These are phyloP conservation scores for Zaprionus tsacasi DNA, from an alignment of 1,140 invertebrate genomes.

Conservation along the genomic window DNA sequence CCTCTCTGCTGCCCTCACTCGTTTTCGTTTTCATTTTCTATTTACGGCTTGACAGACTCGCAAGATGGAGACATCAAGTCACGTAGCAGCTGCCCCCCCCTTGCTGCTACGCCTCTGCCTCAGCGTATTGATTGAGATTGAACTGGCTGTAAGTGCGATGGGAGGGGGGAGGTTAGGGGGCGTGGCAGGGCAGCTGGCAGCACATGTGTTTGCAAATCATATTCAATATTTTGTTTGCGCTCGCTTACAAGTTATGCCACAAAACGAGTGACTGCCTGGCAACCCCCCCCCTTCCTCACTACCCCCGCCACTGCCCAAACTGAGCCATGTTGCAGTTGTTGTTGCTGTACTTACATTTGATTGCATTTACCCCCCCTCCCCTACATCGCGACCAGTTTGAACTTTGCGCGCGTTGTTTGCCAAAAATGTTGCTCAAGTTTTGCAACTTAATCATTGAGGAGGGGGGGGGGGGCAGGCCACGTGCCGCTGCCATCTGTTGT, in stretches of 20 bases:
- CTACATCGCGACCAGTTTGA: not conserved
- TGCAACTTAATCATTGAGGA: conserved; percentile 70
- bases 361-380: conserved; percentile 67
- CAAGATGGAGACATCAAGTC: conserved; percentile 47
- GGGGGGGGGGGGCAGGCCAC: conserved; percentile 19
- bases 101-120: not conserved
- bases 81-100: conserved; percentile 23
- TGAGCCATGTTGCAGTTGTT: conserved; percentile 53
- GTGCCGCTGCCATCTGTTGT: conserved; percentile 48
- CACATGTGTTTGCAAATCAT: conserved; percentile 76
- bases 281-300: not conserved
- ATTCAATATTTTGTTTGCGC: conserved; percentile 76
- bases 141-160: conserved; percentile 19
- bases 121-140: conserved; percentile 68
- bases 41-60: conserved; percentile 40
- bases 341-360: conserved; percentile 61
- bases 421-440: conserved; percentile 61
- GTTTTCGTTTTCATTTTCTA: conserved; percentile 56
- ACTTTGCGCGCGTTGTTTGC: conserved; percentile 41
- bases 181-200: not conserved
- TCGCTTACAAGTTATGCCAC: conserved; percentile 12
- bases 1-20: not conserved
- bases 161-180: not conserved
- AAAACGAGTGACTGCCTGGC: not conserved
- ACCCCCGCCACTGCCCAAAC: not conserved